Percentiles rank a stretch among this genome's conserved stretches.
Conservation (phyloP, 64 coral and sea anemone genomes). For the Montipora sp. region DNA sequence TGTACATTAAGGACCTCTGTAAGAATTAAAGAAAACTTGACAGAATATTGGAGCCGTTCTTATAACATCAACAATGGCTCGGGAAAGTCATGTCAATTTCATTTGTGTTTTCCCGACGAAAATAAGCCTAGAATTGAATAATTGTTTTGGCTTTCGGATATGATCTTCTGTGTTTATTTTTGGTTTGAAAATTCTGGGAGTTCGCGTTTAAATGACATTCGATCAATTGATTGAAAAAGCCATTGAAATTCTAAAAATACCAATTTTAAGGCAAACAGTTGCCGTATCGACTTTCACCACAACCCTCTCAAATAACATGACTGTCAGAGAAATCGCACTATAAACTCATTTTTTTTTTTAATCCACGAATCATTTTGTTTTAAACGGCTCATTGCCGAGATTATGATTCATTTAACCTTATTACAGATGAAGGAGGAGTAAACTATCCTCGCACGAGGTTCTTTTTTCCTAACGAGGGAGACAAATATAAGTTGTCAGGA, state of each 20-base stretch:
- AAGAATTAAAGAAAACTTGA: neutral
- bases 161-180: neutral
- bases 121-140: neutral
- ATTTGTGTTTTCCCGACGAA: neutral
- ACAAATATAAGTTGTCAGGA: too few species aligned
- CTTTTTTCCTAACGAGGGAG: too few species aligned
- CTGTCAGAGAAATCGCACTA: too few species aligned
- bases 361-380: too few species aligned
- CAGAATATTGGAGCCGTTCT: neutral
- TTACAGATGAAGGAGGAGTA: too few species aligned
- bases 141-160: neutral
- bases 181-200: neutral
- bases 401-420: too few species aligned
- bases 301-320: too few species aligned
- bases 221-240: neutral
- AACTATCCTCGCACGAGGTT: too few species aligned
- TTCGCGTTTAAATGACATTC: too few species aligned
- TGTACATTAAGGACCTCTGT: neutral
- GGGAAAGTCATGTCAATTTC: neutral
- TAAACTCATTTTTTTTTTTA: too few species aligned
- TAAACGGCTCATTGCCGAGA: too few species aligned
- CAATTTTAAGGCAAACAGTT: neutral
- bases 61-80: neutral
- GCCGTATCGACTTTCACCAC: too few species aligned
- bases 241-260: neutral